phyloP scores from a whole-genome alignment of 2,888 invertebrate genomes.

The Meandrusa payeni region DNA sequence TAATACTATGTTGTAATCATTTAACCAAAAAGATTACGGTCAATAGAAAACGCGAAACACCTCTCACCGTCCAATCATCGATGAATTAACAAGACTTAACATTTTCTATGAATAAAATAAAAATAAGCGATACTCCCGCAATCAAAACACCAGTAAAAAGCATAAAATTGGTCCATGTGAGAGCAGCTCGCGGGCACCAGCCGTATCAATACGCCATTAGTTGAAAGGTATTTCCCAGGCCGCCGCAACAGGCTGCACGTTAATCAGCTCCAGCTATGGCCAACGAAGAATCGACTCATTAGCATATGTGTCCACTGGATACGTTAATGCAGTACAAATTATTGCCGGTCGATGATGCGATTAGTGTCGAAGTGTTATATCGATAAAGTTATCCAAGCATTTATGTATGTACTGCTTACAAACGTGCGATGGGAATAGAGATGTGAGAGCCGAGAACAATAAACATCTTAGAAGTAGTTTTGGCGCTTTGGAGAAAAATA shows the following conservation, averaged over 20 bases:
- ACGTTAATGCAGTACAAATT: constrained; percentile 20
- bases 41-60: too few species aligned
- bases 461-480: too few species aligned
- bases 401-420: too few species aligned
- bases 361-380: constrained; percentile 1
- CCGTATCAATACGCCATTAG: constrained; percentile 17
- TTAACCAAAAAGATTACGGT: too few species aligned
- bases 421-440: too few species aligned
- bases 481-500: too few species aligned
- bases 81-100: background rate
- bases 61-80: too few species aligned
- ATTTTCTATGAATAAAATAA: constrained; percentile 9
- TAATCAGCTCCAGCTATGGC: constrained; percentile 9
- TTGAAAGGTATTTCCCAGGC: constrained; percentile 4
- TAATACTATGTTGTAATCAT: too few species aligned
- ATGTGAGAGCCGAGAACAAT: too few species aligned
- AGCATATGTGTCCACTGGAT: constrained; percentile 10
- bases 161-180: constrained; percentile 1
- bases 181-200: background rate
- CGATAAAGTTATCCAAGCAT: background rate
- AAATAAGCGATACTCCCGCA: background rate
- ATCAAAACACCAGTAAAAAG: too few species aligned
- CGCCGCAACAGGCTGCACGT: background rate
- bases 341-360: constrained; percentile 1
- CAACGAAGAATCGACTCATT: constrained; percentile 9